Evolutionary conservation across 2,113 vertebrate species (phyloP).

Genomic region (Aptenodytes patagonicus): DNA sequence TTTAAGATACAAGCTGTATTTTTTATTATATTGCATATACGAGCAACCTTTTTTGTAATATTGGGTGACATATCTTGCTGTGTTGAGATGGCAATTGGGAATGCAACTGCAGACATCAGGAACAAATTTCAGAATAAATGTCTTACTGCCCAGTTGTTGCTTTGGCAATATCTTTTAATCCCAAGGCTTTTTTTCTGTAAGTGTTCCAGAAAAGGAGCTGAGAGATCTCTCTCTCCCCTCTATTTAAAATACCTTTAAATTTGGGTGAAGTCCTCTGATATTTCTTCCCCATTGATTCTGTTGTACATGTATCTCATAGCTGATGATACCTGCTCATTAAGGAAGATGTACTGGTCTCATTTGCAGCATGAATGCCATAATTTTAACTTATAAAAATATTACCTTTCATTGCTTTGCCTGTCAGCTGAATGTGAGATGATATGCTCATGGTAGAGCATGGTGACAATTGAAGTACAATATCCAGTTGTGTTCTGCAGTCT

Average conservation of each 20-base stretch:
- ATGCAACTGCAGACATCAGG: not conserved
- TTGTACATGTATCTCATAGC: not conserved
- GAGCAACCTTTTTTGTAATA: not conserved
- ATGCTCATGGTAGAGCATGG: not conserved
- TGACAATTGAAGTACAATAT: not conserved
- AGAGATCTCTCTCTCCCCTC: not conserved
- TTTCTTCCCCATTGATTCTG: not conserved
- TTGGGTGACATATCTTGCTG: not conserved
- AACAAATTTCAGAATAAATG: not conserved
- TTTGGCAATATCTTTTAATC: not conserved
- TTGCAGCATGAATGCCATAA: not conserved
- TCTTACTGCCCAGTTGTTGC: not conserved
- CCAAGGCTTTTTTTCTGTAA: not conserved
- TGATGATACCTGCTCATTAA: not conserved
- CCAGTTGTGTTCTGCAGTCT: not conserved
- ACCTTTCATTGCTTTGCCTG: not conserved
- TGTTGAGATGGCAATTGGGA: not conserved
- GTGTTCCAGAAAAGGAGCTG: not conserved
- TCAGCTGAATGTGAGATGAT: not conserved
- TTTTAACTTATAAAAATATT: not conserved
- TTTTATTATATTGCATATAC: not conserved
- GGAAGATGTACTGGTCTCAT: not conserved
- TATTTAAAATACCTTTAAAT: not conserved
- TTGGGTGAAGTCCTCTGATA: not conserved
- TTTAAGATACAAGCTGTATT: not conserved